Evolutionary conservation across 2,113 vertebrate genomes (phyloP), one percentile per base, ranked within the genome.

Genomic region (Halichoeres trimaculatus): DNA sequence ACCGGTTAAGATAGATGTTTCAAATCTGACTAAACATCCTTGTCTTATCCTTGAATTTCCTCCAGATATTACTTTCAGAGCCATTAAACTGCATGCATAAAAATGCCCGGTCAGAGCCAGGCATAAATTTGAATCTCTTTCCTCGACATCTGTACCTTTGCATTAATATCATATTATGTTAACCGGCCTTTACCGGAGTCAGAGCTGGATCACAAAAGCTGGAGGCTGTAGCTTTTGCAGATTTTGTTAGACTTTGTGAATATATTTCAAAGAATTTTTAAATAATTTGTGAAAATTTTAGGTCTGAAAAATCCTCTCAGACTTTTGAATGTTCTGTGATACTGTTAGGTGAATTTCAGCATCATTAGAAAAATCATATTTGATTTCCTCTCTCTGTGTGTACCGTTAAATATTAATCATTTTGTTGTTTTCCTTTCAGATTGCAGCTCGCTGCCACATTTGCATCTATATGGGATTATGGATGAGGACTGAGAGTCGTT

Each of bases 381-480:
- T 12, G 17, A 69, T 41, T 55, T 53, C 30, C 22, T 48, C 30
- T 48, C 20, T 22, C 10, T 0, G n/a, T 26, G 20, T 63, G 55
- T 73, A 63, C 51, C 23, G 14, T 50, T 70, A 24, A 41, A 40
- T 54, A 12, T 75, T 35, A 2, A 10, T n/a, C 38, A 55, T 75
- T 55, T 30, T 17, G 24, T 45, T 24, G 10, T 40, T 63, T 57
- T 56, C 23, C 22, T 43, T 26, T 62, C 16, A 43, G 16, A 55
- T 26, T 35, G 14, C 22, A 0, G 3, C 34, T 52, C 17, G 26
- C 24, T 53, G 54, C 57, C 48, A 63, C 60, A 79, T 81, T 79
- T 82, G 65, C 72, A 87, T 76, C 50, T 66, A 70, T 70, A 70
- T 70, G 7, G 47, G 12, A 79, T 87, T 50, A 74, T 55, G 47